These are phyloP conservation scores for Leptopilina myrica DNA, from an alignment of 2,888 invertebrate genomes.

Conservation along the genomic window DNA sequence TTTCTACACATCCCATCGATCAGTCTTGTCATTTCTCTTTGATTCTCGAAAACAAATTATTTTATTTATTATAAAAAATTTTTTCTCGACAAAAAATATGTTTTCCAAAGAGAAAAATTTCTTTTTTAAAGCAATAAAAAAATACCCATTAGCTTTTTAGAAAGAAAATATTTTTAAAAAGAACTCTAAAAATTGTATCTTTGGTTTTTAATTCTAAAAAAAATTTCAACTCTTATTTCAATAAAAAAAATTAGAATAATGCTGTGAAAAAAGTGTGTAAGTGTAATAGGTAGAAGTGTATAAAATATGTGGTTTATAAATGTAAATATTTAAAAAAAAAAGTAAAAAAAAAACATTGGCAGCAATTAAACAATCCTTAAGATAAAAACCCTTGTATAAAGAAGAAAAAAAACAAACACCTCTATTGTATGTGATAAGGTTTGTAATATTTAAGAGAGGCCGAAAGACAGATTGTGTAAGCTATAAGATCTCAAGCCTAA, in stretches of 20 bases:
- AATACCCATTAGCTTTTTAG: background rate
- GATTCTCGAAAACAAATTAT: conserved; percentile 8
- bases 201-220: background rate
- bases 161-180: background rate
- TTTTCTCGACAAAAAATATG: background rate
- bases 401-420: conserved; percentile 47
- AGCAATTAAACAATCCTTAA: conserved; percentile 68
- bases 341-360: conserved; percentile 64
- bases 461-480: conserved; percentile 71
- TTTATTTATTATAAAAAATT: background rate
- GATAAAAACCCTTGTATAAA: conserved; percentile 50
- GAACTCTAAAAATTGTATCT: background rate
- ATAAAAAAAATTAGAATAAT: background rate
- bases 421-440: conserved; percentile 72
- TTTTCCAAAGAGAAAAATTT: background rate
- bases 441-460: conserved; percentile 71
- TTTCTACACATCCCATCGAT: conserved; percentile 8
- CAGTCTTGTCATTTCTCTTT: background rate
- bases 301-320: conserved; percentile 71
- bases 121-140: too few species aligned
- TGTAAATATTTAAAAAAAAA: conserved; percentile 69
- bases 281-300: conserved; percentile 68
- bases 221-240: conserved; percentile 7
- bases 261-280: conserved; percentile 54
- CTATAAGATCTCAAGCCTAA: conserved; percentile 75